These are phyloP conservation scores for Bilobella aurantiaca DNA, from an alignment of 1,140 invertebrate species.

Conservation along the genomic window DNA sequence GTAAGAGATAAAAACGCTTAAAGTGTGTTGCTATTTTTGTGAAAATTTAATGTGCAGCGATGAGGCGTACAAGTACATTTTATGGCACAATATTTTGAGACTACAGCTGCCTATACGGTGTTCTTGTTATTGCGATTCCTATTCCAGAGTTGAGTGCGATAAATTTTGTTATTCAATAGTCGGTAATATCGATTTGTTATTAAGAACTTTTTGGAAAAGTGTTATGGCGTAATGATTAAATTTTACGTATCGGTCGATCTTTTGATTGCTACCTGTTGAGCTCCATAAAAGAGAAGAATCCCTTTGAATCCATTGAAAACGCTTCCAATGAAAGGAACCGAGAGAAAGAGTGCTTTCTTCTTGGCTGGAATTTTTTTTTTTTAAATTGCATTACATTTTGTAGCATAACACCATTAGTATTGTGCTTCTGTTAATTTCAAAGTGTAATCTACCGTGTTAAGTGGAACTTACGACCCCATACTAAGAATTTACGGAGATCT, in stretches of 20 bases:
- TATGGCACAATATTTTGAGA: no score
- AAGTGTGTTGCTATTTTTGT: no score
- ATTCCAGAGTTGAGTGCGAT: no score
- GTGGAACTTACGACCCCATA: constrained; percentile 2
- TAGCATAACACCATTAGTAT: no score
- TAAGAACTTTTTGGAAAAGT: no score
- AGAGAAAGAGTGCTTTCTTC: constrained; percentile 2
- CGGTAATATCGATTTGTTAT: no score
- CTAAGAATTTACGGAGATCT: not conserved
- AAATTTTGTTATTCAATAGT: no score
- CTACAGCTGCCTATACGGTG: no score
- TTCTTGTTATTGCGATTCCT: no score
- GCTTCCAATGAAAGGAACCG: constrained; percentile 1
- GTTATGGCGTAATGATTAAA: not conserved
- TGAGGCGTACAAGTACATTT: no score
- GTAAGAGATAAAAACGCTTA: no score
- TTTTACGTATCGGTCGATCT: not conserved
- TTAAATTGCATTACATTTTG: not conserved
- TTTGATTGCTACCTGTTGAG: not conserved
- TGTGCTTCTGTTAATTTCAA: not conserved
- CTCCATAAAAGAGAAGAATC: not conserved
- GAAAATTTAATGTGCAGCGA: not conserved
- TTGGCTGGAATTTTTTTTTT: not conserved
- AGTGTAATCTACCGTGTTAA: no score
- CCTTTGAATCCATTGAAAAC: not conserved